A percentile compares a stretch with the other conserved stretches of the same genome.
Conservation (phyloP, 2,797 vertebrate species). For the Pangasius krempfi region DNA sequence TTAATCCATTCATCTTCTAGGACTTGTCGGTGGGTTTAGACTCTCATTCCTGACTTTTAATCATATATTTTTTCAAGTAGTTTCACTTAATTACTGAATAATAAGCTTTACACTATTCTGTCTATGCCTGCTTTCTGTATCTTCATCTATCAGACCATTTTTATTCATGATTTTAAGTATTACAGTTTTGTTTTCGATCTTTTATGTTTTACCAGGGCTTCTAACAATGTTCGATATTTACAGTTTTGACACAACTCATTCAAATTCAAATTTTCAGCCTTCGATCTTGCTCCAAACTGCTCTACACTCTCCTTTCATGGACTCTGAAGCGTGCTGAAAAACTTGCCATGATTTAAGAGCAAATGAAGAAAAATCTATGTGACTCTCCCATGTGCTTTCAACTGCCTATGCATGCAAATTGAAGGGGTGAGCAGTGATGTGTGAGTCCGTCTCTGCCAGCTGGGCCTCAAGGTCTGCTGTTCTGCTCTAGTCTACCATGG, state of each 20-base stretch:
- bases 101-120: background rate
- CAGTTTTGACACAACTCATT: background rate
- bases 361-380: constrained; percentile 23
- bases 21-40: background rate
- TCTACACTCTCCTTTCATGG: too few relatives aligned
- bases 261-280: background rate
- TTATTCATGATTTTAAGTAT: background rate
- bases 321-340: background rate
- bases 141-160: background rate
- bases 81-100: background rate
- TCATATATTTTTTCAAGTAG: background rate
- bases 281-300: background rate
- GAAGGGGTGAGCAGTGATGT: constrained; percentile 46
- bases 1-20: background rate
- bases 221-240: background rate
- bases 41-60: background rate
- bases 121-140: background rate
- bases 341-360: constrained; percentile 32
- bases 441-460: constrained; percentile 37
- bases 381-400: constrained; percentile 39
- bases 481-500: constrained; percentile 56
- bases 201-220: background rate
- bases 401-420: constrained; percentile 45
- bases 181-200: background rate
- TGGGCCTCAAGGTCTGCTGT: constrained; percentile 49